phyloP scores from a whole-genome alignment of 1,140 invertebrate species.

The Trichoplusia ni region DNA sequence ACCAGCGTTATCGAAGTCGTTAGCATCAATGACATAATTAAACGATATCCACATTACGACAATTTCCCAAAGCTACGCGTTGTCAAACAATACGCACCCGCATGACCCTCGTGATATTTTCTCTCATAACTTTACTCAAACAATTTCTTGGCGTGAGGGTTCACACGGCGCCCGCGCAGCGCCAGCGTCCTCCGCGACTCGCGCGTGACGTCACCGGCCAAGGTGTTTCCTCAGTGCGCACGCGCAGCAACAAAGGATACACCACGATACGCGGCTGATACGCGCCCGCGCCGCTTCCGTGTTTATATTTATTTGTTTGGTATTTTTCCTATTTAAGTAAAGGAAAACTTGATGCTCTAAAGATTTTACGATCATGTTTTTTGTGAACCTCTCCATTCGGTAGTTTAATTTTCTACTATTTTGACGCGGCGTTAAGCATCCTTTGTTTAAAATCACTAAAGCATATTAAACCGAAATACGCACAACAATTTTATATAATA shows the following conservation, averaged over 20 bases:
- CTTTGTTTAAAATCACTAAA: too few relatives aligned
- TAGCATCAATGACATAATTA: neutral
- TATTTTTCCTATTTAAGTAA: conserved; percentile 24
- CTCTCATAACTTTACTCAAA: conserved; percentile 4
- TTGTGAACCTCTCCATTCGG: neutral
- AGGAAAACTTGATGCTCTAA: conserved; percentile 12
- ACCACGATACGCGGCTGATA: conserved; percentile 13
- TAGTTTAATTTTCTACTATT: too few relatives aligned
- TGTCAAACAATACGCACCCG: conserved; percentile 1
- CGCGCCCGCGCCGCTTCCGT: conserved; percentile 25
- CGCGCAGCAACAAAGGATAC: conserved; percentile 36
- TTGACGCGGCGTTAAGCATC: too few relatives aligned
- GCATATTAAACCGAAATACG: too few relatives aligned
- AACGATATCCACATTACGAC: conserved; percentile 1
- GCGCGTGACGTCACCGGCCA: conserved; percentile 24
- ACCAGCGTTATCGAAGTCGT: neutral
- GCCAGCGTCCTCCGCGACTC: conserved; percentile 15
- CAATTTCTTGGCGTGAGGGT: neutral
- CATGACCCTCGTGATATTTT: neutral
- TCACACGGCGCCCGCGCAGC: neutral
- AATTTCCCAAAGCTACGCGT: conserved; percentile 1
- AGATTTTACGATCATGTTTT: neutral
- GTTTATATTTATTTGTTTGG: conserved; percentile 23
- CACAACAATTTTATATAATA: neutral
- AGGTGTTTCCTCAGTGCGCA: conserved; percentile 42